Base-by-base conservation (phyloP, 2,113 vertebrate genomes). In the Cyanistes caeruleus region DNA sequence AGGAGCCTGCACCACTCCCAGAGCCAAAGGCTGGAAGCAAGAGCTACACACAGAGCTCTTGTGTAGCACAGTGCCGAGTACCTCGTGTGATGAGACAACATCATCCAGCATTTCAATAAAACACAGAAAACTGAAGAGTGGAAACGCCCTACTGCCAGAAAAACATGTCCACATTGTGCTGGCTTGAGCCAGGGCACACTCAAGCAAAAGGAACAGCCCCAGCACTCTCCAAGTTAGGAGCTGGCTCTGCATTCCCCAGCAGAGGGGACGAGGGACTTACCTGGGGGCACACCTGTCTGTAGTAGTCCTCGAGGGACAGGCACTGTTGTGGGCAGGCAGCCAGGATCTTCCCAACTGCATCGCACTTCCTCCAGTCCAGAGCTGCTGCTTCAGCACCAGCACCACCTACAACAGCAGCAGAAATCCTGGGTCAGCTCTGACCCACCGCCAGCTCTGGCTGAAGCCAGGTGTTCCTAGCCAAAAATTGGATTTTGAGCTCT, bases 311-410 rank as follows among this genome's bases (percentile, higher is more conserved):
- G 3, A 97, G 95, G 69, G 99, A 99, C 35, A 98, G 93, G 22
- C 98, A 99, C 96, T 99, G 99, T 88, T 99, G 99, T 19, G 99
- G 99, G 87, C 99, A 99, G n/a, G 99, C 98, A 4, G 98, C 98
- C 95, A 99, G 96, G 89, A 99, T 98, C 97, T 97, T 98, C 39
- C 99, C 99, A 27, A 99, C 98, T 31, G 91, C 53, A 10, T 99
- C 99, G 15, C 99, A 99, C 79, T 98, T 99, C 89, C 95, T 99
- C 99, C 99, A 99, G 97, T 99, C 99, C 23, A 98, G 97, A 60
- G 99, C 98, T 12, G 86, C 97, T 22, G 94, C 97, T 79, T 98
- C 98, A 8, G 98, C 95, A 20, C 95, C 90, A 15, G 74, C 81
- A 13, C 96, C 97, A 4, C 98, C 98, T 77, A 91, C 98, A 4